Conservation (phyloP, 1,140 invertebrate genomes). For the Dreissena rostriformis region DNA sequence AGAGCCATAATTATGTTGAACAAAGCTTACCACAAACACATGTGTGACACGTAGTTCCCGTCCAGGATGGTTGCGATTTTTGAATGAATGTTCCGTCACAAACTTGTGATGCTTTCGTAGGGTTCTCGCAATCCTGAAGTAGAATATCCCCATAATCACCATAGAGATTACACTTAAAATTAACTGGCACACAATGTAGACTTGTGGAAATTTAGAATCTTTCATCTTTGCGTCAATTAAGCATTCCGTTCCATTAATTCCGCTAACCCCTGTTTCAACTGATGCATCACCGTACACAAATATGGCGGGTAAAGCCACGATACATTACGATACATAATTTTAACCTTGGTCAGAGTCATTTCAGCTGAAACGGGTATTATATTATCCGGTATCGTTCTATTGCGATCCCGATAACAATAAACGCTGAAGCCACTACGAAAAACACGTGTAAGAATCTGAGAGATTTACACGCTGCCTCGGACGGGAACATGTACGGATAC, state of each 20-base stretch:
- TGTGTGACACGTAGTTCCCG: conserved; percentile 53
- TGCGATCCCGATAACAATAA: conserved; percentile 36
- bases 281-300: conserved; percentile 6
- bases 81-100: no score
- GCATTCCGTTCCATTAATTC: conserved; percentile 33
- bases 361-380: no score
- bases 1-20: conserved; percentile 64
- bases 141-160: conserved; percentile 18
- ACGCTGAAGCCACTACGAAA: not conserved
- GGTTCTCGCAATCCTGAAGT: conserved; percentile 2
- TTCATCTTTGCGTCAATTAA: conserved; percentile 24
- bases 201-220: conserved; percentile 9
- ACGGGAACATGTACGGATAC: conserved; percentile 42
- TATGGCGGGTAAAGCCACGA: conserved; percentile 33
- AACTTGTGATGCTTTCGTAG: not conserved
- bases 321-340: no score
- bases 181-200: conserved; percentile 24
- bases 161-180: not conserved
- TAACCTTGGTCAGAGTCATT: no score
- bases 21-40: conserved; percentile 63
- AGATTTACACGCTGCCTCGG: conserved; percentile 7
- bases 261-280: conserved; percentile 26
- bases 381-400: conserved; percentile 30
- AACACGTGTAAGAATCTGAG: conserved; percentile 25
- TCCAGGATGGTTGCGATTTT: not conserved